These are phyloP conservation scores for Drosophila leonis DNA, from an alignment of 2,888 invertebrate genomes.

Conservation along the genomic window DNA sequence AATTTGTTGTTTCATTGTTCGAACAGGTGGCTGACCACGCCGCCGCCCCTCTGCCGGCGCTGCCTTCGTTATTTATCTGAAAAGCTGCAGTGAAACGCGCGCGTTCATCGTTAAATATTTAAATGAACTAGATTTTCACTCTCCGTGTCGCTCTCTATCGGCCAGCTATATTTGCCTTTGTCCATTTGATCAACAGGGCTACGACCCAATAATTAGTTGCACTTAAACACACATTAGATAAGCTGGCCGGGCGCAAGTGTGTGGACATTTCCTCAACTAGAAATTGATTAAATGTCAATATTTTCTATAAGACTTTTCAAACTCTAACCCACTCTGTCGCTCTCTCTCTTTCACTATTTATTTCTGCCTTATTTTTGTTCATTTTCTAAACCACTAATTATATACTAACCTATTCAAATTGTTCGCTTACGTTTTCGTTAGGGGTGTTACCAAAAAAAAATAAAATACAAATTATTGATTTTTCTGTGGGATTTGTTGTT, in stretches of 20 bases:
- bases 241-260: slow-evolving; percentile 29
- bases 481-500: slow-evolving; percentile 68
- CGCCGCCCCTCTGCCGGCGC: slow-evolving; percentile 12
- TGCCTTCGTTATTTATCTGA: slow-evolving; percentile 10
- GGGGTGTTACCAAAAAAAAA: slow-evolving; percentile 5
- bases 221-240: slow-evolving; percentile 69
- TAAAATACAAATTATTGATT: slow-evolving; percentile 58
- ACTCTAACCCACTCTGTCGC: background rate
- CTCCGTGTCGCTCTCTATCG: slow-evolving; percentile 22
- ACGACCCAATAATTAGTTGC: slow-evolving; percentile 69
- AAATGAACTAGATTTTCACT: slow-evolving; percentile 64
- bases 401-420: slow-evolving; percentile 20
- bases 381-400: slow-evolving; percentile 32
- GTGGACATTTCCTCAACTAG: slow-evolving; percentile 43
- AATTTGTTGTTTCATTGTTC: slow-evolving; percentile 57
- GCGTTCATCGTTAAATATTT: slow-evolving; percentile 66
- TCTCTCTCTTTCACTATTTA: background rate
- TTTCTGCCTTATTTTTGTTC: background rate
- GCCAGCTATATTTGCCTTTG: slow-evolving; percentile 33
- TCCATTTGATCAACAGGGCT: slow-evolving; percentile 25
- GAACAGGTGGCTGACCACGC: slow-evolving; percentile 41
- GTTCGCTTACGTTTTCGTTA: background rate
- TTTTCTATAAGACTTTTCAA: slow-evolving; percentile 27
- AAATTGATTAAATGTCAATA: slow-evolving; percentile 62
- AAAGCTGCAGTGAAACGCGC: slow-evolving; percentile 12